Percentiles rank a stretch among this genome's conserved stretches.
Evolutionary conservation across 2,113 vertebrate genomes (phyloP).

Genomic region (Donacobius atricapilla): DNA sequence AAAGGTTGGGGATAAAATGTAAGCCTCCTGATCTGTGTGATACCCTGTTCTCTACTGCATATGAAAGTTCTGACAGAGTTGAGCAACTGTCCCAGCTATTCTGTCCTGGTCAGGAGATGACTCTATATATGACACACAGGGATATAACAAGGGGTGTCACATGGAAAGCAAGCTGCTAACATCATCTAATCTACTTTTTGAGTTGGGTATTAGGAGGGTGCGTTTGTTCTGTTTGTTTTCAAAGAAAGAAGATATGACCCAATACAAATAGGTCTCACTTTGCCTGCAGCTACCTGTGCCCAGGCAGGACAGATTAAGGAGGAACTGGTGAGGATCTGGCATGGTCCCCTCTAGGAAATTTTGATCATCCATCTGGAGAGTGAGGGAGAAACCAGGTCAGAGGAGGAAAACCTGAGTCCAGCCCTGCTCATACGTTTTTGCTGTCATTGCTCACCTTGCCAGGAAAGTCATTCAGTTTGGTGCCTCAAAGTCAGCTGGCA

Average conservation of each 20-base stretch:
- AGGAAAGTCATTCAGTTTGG: neutral
- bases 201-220: accelerated
- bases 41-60: neutral
- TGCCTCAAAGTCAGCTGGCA: neutral
- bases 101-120: neutral
- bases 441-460: neutral
- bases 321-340: neutral
- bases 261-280: neutral
- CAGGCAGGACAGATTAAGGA: neutral
- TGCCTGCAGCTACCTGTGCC: neutral
- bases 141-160: neutral
- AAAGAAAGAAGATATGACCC: neutral
- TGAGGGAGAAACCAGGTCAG: neutral
- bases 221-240: neutral
- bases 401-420: neutral
- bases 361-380: neutral
- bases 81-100: neutral
- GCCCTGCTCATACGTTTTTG: neutral
- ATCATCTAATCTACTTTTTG: neutral
- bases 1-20: neutral
- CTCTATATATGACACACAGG: neutral
- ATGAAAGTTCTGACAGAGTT: neutral
- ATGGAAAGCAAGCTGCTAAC: neutral
- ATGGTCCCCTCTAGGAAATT: neutral
- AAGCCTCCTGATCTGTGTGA: neutral